A percentile compares a stretch with the other conserved stretches of the same genome.
Conservation (phyloP, 2,888 invertebrate species). For the Stenodera caucasica region DNA sequence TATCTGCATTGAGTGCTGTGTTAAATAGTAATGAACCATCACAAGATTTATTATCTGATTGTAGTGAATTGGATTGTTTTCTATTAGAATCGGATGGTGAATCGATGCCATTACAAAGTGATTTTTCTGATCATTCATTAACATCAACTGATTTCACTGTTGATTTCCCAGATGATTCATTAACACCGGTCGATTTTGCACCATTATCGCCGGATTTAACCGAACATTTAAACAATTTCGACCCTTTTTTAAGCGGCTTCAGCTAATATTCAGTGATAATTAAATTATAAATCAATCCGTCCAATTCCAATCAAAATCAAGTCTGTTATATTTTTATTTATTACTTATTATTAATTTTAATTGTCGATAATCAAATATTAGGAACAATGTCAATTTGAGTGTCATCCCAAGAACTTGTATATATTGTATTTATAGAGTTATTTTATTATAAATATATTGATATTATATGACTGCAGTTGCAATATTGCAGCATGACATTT, state of each 20-base stretch:
- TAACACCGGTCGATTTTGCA: conserved; percentile 50
- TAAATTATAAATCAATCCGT: conserved; percentile 14
- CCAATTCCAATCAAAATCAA: conserved; percentile 4
- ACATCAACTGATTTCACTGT: conserved; percentile 52
- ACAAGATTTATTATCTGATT: conserved; percentile 48
- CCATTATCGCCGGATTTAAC: conserved; percentile 50
- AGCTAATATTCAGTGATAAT: conserved; percentile 36
- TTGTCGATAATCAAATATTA: background rate
- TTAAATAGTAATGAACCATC: conserved; percentile 39
- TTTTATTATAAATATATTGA: conserved; percentile 25
- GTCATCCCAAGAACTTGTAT: conserved; percentile 20
- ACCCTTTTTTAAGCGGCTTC: conserved; percentile 49
- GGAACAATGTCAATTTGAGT: conserved; percentile 17
- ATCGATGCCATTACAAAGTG: conserved; percentile 50
- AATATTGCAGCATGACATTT: conserved; percentile 34
- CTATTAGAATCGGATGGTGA: conserved; percentile 62
- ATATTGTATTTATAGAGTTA: conserved; percentile 22
- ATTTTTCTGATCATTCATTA: conserved; percentile 52
- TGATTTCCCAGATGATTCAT: conserved; percentile 51
- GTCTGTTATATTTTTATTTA: conserved; percentile 28
- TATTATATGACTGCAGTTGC: conserved; percentile 30
- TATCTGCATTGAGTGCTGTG: conserved; percentile 56
- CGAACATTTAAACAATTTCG: conserved; percentile 49
- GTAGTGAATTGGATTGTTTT: conserved; percentile 55
- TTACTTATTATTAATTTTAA: conserved; percentile 16